These are phyloP conservation scores for Brenthis daphne DNA, from an alignment of 2,888 invertebrate genomes.

Conservation along the genomic window DNA sequence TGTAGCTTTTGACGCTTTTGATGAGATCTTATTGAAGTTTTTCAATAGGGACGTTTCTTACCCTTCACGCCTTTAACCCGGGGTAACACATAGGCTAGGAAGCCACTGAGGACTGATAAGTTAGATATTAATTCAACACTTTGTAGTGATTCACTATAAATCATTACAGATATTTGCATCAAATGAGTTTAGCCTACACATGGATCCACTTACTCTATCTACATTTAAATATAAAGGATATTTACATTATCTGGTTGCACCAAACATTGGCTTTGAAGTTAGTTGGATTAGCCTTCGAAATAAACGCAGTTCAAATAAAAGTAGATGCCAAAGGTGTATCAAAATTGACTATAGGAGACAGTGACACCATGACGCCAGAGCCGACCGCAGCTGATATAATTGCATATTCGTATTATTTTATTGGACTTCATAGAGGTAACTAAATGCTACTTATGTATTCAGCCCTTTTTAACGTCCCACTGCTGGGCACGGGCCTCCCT, in stretches of 20 bases:
- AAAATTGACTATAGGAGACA: constrained; percentile 43
- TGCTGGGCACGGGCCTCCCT: too few species aligned
- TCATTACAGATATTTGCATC: constrained; percentile 85
- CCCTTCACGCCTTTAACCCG: too few species aligned
- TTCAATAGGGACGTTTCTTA: too few species aligned
- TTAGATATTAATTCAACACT: too few species aligned
- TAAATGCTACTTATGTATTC: too few species aligned
- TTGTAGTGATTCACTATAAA: constrained; percentile 22
- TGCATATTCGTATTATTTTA: constrained; percentile 90
- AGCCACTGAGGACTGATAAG: too few species aligned
- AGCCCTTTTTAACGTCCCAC: too few species aligned
- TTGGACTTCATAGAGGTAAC: constrained; percentile 92
- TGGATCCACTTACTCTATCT: constrained; percentile 90
- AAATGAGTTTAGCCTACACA: constrained; percentile 87
- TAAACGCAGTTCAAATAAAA: constrained; percentile 61
- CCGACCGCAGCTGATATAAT: constrained; percentile 84
- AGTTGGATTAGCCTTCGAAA: constrained; percentile 92
- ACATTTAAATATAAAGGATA: constrained; percentile 85
- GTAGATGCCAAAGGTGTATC: constrained; percentile 49
- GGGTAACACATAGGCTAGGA: too few species aligned
- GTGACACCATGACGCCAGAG: constrained; percentile 54
- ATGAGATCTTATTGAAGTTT: too few species aligned
- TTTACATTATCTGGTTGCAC: constrained; percentile 89
- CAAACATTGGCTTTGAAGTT: constrained; percentile 91
- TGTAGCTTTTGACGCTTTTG: too few species aligned